Percentiles rank a stretch among this genome's conserved stretches.
Evolutionary conservation across 2,113 vertebrate species (phyloP).

Genomic region (western clawed frog (Xenopus tropicalis)): DNA sequence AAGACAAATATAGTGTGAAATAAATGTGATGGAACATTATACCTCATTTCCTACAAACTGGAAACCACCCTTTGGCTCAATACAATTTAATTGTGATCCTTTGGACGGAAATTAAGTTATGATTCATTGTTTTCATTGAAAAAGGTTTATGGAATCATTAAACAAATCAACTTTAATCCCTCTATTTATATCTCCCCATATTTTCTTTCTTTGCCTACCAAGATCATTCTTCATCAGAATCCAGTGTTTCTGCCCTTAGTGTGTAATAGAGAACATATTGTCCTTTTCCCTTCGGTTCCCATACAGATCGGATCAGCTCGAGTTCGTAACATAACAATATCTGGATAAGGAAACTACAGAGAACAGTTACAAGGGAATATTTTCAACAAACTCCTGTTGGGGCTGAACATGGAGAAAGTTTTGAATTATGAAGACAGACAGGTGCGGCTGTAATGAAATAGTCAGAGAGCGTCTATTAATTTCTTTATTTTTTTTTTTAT

Average conservation of each 20-base stretch:
- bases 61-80: conserved; percentile 60
- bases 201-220: conserved; percentile 51
- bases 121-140: conserved; percentile 58
- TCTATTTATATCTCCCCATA: conserved; percentile 53
- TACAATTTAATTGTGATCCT: conserved; percentile 56
- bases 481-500: too few species aligned
- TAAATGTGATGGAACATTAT: conserved; percentile 53
- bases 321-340: background rate
- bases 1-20: conserved; percentile 49
- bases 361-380: background rate
- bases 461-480: background rate
- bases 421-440: conserved; percentile 3
- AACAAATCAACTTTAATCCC: conserved; percentile 60
- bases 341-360: background rate
- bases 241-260: background rate
- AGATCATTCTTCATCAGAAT: conserved; percentile 49
- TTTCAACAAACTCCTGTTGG: background rate
- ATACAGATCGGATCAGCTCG: background rate
- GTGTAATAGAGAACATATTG: background rate
- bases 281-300: background rate
- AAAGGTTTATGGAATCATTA: conserved; percentile 60
- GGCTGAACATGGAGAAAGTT: background rate
- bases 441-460: background rate
- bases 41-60: conserved; percentile 56
- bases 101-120: conserved; percentile 51